Percentiles rank a stretch among this genome's conserved stretches.
phyloP scores from a whole-genome alignment of 37 sponge, comb jelly and placozoan species.

The Eunapius fragilis region DNA sequence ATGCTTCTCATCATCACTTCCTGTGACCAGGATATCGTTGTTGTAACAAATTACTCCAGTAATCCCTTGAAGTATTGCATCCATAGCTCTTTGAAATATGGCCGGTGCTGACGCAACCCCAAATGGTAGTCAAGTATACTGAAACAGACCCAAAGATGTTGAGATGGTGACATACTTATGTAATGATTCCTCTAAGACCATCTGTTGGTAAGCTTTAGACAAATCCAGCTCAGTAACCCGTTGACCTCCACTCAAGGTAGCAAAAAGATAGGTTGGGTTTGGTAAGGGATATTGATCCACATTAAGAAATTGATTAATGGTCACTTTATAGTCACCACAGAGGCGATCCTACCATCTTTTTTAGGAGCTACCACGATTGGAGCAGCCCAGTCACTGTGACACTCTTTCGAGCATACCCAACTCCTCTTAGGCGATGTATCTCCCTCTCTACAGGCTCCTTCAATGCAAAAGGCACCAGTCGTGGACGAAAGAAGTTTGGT shows the following conservation, averaged over 20 bases:
- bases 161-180: constrained; percentile 9
- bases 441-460: neutral
- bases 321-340: constrained; percentile 9
- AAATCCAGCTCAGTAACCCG: constrained; percentile 32
- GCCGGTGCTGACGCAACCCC: constrained; percentile 42
- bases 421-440: neutral
- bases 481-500: no score
- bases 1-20: constrained; percentile 9
- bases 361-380: no score
- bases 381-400: neutral
- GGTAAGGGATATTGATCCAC: constrained; percentile 30
- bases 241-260: constrained; percentile 14
- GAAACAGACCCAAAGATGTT: constrained; percentile 30
- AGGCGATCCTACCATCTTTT: no score
- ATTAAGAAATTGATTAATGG: constrained; percentile 27
- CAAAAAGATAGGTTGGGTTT: constrained; percentile 15
- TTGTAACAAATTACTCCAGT: constrained; percentile 13
- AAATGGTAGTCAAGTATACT: constrained; percentile 42
- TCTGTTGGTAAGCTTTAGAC: constrained; percentile 20
- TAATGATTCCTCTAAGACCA: constrained; percentile 10
- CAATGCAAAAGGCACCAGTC: neutral
- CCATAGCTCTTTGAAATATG: constrained; percentile 50
- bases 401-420: neutral
- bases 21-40: constrained; percentile 38
- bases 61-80: constrained; percentile 5